These are phyloP conservation scores for Tinamus major DNA, from an alignment of 2,797 vertebrate genomes.

Conservation along the genomic window DNA sequence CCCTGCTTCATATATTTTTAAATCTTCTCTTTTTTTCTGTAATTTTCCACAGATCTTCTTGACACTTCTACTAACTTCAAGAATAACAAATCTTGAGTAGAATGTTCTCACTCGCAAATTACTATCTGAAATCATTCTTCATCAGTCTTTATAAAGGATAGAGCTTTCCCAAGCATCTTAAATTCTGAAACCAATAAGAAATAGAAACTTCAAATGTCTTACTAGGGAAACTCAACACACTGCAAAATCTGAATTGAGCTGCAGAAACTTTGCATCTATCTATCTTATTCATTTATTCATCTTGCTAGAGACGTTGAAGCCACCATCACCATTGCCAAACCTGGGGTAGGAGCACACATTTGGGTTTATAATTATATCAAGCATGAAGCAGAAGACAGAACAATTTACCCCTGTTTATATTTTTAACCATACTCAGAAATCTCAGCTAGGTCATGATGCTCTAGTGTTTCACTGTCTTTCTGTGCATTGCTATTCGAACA, in stretches of 20 bases:
- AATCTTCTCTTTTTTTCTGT: neutral
- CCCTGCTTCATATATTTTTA: neutral
- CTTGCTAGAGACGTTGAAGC: neutral
- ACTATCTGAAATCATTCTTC: neutral
- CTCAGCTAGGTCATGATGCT: neutral
- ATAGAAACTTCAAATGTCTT: neutral
- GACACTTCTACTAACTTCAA: neutral
- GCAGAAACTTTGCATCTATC: neutral
- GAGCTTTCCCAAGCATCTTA: neutral
- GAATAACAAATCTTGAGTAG: neutral
- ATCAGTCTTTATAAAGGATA: neutral
- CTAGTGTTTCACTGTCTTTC: neutral
- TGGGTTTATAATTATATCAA: neutral
- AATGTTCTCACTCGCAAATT: neutral
- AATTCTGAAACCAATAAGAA: neutral
- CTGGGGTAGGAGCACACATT: neutral
- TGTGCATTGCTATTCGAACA: conserved; percentile 1
- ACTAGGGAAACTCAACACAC: neutral
- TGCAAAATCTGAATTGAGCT: neutral
- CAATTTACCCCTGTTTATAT: neutral
- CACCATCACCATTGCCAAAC: neutral
- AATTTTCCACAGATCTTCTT: neutral
- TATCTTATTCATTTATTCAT: neutral
- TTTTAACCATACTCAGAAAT: neutral
- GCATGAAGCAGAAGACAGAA: neutral